phyloP scores from a whole-genome alignment of 1,140 invertebrate genomes.

The Goniozus legneri region DNA sequence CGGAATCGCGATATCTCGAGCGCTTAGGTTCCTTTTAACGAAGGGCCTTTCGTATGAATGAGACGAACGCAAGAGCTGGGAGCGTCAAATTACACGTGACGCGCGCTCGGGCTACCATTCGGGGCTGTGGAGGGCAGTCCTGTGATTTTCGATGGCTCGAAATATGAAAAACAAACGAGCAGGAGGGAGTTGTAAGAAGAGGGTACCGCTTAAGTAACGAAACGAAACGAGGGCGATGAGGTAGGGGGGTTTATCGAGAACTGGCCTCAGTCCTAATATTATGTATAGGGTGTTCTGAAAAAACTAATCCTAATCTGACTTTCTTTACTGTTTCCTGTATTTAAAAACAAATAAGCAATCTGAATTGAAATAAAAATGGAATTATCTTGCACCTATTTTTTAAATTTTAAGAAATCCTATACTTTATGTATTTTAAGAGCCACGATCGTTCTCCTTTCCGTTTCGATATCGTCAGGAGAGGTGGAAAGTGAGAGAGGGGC shows the following conservation, averaged over 20 bases:
- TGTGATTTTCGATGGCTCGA: constrained; percentile 33
- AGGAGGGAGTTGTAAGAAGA: constrained; percentile 17
- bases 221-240: constrained; percentile 8
- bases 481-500: constrained; percentile 28
- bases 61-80: no score
- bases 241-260: constrained; percentile 27
- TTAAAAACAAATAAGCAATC: no score
- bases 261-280: constrained; percentile 16
- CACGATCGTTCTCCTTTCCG: constrained; percentile 22
- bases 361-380: no score
- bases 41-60: no score
- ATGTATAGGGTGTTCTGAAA: no score
- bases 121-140: constrained; percentile 27
- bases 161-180: constrained; percentile 17
- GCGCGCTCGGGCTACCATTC: no score
- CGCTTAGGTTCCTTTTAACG: constrained; percentile 5
- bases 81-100: no score
- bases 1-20: neutral
- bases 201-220: constrained; percentile 15
- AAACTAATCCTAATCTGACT: no score
- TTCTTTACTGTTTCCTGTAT: no score
- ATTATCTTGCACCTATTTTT: no score
- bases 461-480: constrained; percentile 10
- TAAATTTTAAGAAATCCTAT: no score
- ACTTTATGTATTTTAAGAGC: no score